Base-by-base conservation (phyloP, 2,797 vertebrate species). In the Pyrocephalus nanus region DNA sequence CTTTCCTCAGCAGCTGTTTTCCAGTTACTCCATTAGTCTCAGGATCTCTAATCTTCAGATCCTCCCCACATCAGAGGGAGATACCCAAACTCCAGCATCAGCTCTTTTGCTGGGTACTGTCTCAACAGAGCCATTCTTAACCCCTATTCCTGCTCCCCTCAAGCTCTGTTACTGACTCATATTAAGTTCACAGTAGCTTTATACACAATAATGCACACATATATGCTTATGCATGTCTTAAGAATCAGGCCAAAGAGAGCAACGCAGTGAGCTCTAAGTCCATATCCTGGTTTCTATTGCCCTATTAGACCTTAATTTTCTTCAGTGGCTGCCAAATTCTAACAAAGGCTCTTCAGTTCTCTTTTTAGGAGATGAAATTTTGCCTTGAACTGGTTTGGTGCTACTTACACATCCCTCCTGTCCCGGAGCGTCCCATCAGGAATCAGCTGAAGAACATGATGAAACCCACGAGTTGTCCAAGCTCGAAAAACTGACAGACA, bases 141-240 rank as follows among this genome's bases (percentile, higher is more conserved):
- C 2, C 15, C 13, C 6, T 26, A 0, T 40, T 70, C 8, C 43
- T n/a, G n/a, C 10, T 73, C 11, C 20, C 9, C 38, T 86, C 3
- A 4, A 47, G 34, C 29, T 73, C 51, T 0, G 0, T 40, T 57
- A n/a, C 32, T 60, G 54, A 60, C 40, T 71, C 0, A 0, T 38
- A 54, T 29, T 62, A 27, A 30, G 25, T 55, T 22, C 20, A 53
- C 9, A 27, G 42, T 34, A 66, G 16, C 23, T 86, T 80, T 65
- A 53, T 5, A 30, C 10, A 20, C 22, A 91, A 45, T 15, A 58
- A 15, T 34, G 18, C 15, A 42, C 21, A 30, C 9, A 12, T 3
- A 23, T 25, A 21, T 40, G 17, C 25, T 60, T 43, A 71, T 23
- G 32, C 14, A 50, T 22, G 29, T 54, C 81, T 54, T 29, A 73